phyloP scores from a whole-genome alignment of 2,113 vertebrate species.

The Epinephelus cyanopodus region DNA sequence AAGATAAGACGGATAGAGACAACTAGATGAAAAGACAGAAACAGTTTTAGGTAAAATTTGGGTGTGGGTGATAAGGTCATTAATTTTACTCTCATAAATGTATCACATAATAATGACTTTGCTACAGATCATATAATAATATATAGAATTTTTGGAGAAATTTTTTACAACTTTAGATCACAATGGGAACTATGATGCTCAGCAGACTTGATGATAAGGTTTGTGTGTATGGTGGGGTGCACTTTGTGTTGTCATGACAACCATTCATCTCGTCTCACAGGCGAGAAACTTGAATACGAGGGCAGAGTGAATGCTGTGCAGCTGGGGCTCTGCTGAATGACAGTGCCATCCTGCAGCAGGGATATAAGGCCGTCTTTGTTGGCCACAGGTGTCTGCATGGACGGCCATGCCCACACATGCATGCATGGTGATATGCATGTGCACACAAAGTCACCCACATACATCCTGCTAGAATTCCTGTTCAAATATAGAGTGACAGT shows the following conservation, averaged over 20 bases:
- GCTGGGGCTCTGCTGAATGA: slow-evolving; percentile 71
- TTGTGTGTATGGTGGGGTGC: not conserved
- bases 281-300: slow-evolving; percentile 44
- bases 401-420: slow-evolving; percentile 25
- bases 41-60: not conserved
- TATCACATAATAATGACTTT: not conserved
- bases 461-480: not conserved
- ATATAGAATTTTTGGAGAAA: not conserved
- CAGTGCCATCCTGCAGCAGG: slow-evolving; percentile 54
- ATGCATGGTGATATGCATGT: not conserved
- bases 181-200: not conserved
- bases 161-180: rapidly evolving
- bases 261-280: slow-evolving; percentile 36
- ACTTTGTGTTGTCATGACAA: slow-evolving; percentile 41
- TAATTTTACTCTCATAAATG: no score
- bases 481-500: not conserved
- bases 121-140: not conserved
- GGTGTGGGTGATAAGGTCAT: not conserved
- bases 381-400: slow-evolving; percentile 78
- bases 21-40: not conserved
- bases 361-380: slow-evolving; percentile 85
- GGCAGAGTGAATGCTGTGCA: slow-evolving; percentile 67
- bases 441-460: slow-evolving; percentile 6
- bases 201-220: not conserved
- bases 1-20: not conserved